A percentile compares a stretch with the other conserved stretches of the same genome.
Conservation (phyloP, 2,797 vertebrate species). For the Oophaga sylvatica region DNA sequence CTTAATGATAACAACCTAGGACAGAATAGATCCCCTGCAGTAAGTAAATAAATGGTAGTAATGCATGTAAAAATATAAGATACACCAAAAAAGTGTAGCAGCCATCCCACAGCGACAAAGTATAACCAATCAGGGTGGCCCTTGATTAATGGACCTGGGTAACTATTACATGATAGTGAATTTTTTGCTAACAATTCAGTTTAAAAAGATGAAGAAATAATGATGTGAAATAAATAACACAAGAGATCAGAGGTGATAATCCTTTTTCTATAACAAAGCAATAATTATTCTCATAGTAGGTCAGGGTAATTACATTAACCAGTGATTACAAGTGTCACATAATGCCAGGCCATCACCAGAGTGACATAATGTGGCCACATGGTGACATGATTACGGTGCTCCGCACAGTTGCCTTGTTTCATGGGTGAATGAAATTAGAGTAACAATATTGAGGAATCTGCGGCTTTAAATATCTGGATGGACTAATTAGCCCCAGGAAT, state of each 20-base stretch:
- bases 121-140: no score
- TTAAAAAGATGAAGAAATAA: not conserved
- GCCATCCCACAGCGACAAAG: no score
- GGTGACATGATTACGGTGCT: not conserved
- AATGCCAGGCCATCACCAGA: not conserved
- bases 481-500: no score
- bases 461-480: not conserved
- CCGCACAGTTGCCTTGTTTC: not conserved
- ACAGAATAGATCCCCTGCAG: no score
- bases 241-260: not conserved
- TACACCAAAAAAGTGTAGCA: no score
- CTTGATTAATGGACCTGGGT: no score
- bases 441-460: not conserved
- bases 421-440: not conserved
- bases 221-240: not conserved
- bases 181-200: not conserved
- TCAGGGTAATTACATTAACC: not conserved
- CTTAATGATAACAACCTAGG: no score
- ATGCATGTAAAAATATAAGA: no score
- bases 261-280: not conserved
- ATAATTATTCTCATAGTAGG: not conserved
- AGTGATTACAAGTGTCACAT: no score
- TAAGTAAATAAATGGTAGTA: no score
- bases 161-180: no score
- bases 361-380: constrained; percentile 5